Base-by-base conservation (phyloP, 2,888 invertebrate genomes). In the Leucoma salicis region DNA sequence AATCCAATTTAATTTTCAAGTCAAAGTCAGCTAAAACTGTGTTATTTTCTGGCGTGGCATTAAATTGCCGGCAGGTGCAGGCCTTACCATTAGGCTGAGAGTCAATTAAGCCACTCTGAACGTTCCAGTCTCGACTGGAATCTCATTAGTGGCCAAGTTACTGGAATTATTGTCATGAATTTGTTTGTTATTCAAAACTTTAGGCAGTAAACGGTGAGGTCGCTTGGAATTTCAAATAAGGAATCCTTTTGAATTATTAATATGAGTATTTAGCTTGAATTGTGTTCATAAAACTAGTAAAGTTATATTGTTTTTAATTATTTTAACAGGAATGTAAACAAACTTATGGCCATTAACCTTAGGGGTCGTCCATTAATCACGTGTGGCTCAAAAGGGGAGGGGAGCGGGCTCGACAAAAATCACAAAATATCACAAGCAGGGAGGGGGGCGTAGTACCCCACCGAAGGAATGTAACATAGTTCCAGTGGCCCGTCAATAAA, bases 81-180 rank as follows among this genome's bases (percentile, higher is more conserved):
- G 39, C 37, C 16, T 36, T 16, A 11, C 55, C 49, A 59, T 67
- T 63, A 57, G 47, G 44, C 46, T 42, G 46, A 62, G 54, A 63
- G 58, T 68, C 59, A 67, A 68, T 68, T 68, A 65, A 56, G 57
- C 42, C 46, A 39, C 44, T 46, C 39, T 46, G 53, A 63, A 60
- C 45, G 46, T 51, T 54, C 49, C 47, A 55, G 57, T 42, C 44
- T 35, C 44, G 41, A 50, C 51, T 57, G 49, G 56, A 63, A 63
- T 58, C 55, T 59, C 57, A 65, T 66, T 57, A 51, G 31, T 14
- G 41, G 42, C 21, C 31, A 28, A 43, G 50, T 49, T 55, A 33
- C 44, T 35, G 50, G 48, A 49, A 48, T 54, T 49, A 61, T 61
- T 55, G 53, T 31, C 31, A 32, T n/a, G 5, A 35, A 45, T 42